These are phyloP conservation scores for Indicator indicator DNA, from an alignment of 2,113 vertebrate species.

Conservation along the genomic window DNA sequence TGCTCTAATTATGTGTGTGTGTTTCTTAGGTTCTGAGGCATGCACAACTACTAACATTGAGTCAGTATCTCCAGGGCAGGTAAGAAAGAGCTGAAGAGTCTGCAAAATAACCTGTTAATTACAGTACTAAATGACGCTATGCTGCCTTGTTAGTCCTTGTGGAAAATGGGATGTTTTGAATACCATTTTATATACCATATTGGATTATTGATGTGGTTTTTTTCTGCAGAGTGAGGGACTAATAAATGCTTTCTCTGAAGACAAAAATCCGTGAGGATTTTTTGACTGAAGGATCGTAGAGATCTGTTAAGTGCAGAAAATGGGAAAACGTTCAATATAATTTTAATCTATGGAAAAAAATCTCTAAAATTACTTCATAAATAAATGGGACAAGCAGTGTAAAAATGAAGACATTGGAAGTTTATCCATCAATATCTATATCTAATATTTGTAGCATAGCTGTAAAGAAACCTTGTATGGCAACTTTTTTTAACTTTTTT, in stretches of 20 bases:
- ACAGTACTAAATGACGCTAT: background rate
- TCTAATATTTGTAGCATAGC: background rate
- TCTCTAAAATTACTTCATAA: background rate
- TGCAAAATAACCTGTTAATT: background rate
- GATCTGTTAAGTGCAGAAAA: background rate
- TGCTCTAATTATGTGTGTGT: background rate
- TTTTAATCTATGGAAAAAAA: background rate
- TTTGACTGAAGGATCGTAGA: background rate
- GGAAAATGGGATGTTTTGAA: background rate
- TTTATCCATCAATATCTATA: background rate
- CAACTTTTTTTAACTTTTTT: background rate
- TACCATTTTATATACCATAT: background rate
- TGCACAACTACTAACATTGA: constrained; percentile 53
- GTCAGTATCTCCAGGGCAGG: constrained; percentile 76
- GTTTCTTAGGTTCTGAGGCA: constrained; percentile 66
- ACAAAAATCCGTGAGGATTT: background rate
- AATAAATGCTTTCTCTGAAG: background rate
- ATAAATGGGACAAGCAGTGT: background rate
- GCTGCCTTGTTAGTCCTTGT: background rate
- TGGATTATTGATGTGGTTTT: background rate
- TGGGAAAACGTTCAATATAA: background rate
- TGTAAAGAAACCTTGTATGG: background rate
- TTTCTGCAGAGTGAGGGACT: background rate
- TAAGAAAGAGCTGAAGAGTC: constrained; percentile 52
- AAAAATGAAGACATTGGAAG: background rate